Percentiles rank a stretch among this genome's conserved stretches.
Conservation (phyloP, 1,140 invertebrate species). For the Andricus grossulariae region DNA sequence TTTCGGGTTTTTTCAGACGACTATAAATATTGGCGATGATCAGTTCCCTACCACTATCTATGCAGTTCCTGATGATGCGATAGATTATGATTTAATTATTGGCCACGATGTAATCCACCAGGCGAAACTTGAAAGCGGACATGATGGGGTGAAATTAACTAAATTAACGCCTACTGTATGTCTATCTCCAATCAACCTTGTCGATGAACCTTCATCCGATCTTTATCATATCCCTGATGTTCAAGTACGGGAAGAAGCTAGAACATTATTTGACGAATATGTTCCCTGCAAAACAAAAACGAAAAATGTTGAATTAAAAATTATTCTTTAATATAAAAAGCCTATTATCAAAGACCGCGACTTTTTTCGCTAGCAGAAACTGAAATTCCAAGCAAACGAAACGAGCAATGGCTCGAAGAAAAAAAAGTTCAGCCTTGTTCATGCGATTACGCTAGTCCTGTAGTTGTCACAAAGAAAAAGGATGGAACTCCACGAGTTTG, state of each 20-base stretch:
- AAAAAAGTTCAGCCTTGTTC: too few relatives aligned
- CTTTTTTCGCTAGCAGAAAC: too few relatives aligned
- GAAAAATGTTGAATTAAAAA: not conserved
- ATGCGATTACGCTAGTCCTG: too few relatives aligned
- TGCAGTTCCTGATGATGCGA: not conserved
- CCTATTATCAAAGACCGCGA: too few relatives aligned
- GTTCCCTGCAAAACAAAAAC: not conserved
- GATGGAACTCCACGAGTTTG: too few relatives aligned
- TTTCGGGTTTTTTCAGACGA: too few relatives aligned
- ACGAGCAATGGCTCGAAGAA: too few relatives aligned
- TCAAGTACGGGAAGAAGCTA: not conserved
- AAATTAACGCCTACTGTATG: not conserved
- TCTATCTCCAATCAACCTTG: not conserved
- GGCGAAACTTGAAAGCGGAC: not conserved
- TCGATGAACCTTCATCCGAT: not conserved
- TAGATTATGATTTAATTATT: not conserved
- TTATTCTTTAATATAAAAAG: not conserved
- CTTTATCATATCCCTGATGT: not conserved
- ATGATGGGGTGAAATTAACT: not conserved
- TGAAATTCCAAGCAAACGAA: too few relatives aligned
- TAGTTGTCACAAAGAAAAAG: too few relatives aligned
- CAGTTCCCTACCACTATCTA: not conserved
- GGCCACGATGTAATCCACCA: not conserved
- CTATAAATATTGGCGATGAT: not conserved
- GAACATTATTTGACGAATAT: not conserved